Conservation (phyloP, 2,113 vertebrate genomes). For the Poecile atricapillus region DNA sequence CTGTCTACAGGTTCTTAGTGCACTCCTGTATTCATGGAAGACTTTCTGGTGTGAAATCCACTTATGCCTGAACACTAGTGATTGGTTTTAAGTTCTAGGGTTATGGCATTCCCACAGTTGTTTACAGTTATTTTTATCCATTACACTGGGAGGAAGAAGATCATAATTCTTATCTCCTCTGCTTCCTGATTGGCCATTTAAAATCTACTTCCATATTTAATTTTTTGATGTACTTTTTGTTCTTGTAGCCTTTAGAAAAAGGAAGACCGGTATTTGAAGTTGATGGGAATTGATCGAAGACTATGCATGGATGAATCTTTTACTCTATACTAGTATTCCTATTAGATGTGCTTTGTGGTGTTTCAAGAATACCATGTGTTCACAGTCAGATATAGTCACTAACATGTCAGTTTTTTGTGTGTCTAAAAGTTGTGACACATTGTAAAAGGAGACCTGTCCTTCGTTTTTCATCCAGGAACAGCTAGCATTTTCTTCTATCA, state of each 20-base stretch:
- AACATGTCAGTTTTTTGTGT: background rate
- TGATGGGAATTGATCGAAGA: background rate
- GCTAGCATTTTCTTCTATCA: background rate
- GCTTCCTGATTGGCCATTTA: background rate
- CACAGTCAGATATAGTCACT: background rate
- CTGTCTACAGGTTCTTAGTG: background rate
- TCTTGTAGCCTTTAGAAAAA: background rate
- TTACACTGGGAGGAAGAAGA: background rate
- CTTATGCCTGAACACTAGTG: background rate
- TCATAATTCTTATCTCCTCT: background rate
- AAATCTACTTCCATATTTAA: background rate
- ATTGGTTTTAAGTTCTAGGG: background rate
- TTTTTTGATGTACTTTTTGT: background rate
- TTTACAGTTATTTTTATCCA: background rate
- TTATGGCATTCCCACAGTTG: background rate
- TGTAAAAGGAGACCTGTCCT: background rate
- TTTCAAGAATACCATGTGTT: background rate
- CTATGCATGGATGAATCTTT: background rate
- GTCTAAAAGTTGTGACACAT: background rate
- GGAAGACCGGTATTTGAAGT: background rate
- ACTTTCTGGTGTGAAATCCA: background rate
- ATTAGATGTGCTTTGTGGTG: background rate
- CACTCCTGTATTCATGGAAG: background rate
- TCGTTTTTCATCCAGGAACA: background rate
- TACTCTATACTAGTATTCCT: background rate